These are phyloP conservation scores for Stichopus horrens DNA, from an alignment of 53 echinoderm and acorn worm genomes.

Conservation along the genomic window DNA sequence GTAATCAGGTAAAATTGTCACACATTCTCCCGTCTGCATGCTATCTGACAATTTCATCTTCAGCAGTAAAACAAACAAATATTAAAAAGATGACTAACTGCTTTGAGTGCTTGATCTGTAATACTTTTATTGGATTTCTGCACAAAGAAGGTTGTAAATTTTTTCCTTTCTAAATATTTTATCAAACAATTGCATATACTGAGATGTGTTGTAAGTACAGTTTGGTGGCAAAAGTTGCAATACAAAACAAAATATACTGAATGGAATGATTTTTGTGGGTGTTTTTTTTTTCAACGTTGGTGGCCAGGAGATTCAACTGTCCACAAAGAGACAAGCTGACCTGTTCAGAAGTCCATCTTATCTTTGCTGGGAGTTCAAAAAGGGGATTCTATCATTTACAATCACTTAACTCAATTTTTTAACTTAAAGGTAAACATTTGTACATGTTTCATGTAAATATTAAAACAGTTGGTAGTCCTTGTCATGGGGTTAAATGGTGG, in stretches of 20 bases:
- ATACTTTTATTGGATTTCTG: neutral
- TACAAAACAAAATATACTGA: neutral
- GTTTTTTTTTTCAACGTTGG: neutral
- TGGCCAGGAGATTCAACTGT: too few relatives aligned
- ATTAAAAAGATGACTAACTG: too few relatives aligned
- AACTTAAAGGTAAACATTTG: neutral
- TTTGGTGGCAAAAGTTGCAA: neutral
- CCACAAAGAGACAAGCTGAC: neutral
- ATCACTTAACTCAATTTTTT: conserved; percentile 16
- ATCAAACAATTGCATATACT: neutral
- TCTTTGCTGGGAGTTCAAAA: neutral
- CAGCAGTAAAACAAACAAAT: too few relatives aligned
- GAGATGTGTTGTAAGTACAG: neutral
- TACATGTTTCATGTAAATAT: neutral
- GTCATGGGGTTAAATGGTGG: neutral
- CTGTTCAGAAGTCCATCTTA: conserved; percentile 25
- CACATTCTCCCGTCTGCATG: too few relatives aligned
- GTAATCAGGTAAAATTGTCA: too few relatives aligned
- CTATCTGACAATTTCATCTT: too few relatives aligned
- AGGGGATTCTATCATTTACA: conserved; percentile 4
- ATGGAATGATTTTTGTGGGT: conserved; percentile 4
- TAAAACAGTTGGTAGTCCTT: neutral
- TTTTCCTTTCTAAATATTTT: neutral
- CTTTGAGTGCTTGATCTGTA: conserved; percentile 4
- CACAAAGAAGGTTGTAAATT: neutral